Base-by-base conservation (phyloP, 2,113 vertebrate species). In the Coptodon rendalli region DNA sequence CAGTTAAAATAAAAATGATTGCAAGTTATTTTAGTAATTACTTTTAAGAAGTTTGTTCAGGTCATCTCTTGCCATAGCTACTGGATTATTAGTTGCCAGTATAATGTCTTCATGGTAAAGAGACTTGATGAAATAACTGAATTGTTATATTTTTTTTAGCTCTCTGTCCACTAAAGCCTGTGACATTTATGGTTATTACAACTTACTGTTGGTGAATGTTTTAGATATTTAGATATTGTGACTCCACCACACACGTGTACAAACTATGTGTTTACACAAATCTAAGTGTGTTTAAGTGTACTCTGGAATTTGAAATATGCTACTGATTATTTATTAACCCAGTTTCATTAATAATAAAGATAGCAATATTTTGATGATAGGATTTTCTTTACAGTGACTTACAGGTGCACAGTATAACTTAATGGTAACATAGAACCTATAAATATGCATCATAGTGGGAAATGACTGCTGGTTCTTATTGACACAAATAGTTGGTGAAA, bases 101-200 rank as follows among this genome's bases (percentile, higher is more conserved):
- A 6, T 40, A 31, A 59, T 31, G 56, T 66, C 31, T 43, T 43
- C 36, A 40, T 43, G n/a, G 40, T 43, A 71, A 40, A 71, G 27
- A 17, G 2, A 63, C 59, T 34, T 34, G 0, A 10, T 27, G 40
- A 73, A 73, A 73, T 27, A 73, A 73, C 0, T 6, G 66, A 6
- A 27, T 45, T 73, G 38, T 10, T 68, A 14, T 40, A 14, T 61
- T 1, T 1, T 2, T 57, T 40, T 68, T 66, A 40, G 63, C n/a
- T 40, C 36, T 40, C n/a, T 24, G 36, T 68, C 36, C 63, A 68
- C n/a, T 68, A 24, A 68, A 68, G 19, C 34, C 6, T 40, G 36
- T 14, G 36, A 9, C 5, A 68, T 38, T 40, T 24, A 9, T 68
- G 61, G 61, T 36, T 66, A 7, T 66, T 66, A 66, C 61, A 38